Percentiles rank a stretch among this genome's conserved stretches.
phyloP scores from a whole-genome alignment of 2,888 invertebrate species.

The Calliopum simillimum region DNA sequence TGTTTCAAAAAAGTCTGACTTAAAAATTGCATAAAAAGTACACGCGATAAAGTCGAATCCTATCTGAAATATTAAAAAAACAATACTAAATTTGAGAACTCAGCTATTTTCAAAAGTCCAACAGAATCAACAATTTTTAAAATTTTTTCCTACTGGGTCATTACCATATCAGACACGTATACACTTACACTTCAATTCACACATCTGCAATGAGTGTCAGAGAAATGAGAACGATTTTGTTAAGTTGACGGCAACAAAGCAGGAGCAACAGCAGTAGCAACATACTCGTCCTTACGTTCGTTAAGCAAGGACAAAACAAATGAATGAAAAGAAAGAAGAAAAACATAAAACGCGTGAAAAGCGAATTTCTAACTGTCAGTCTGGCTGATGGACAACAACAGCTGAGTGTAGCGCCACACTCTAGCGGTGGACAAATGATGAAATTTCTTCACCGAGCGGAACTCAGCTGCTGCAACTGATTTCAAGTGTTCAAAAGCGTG shows the following conservation, averaged over 20 bases:
- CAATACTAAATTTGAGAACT: too few species aligned
- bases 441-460: not conserved
- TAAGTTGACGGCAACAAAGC: slow-evolving; percentile 8
- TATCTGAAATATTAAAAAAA: too few species aligned
- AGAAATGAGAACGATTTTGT: slow-evolving; percentile 25
- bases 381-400: not conserved
- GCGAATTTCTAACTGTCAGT: not conserved
- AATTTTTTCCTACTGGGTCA: too few species aligned
- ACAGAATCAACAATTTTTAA: too few species aligned
- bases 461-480: slow-evolving; percentile 8
- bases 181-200: not conserved
- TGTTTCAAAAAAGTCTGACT: too few species aligned
- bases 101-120: too few species aligned
- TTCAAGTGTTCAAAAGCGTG: slow-evolving; percentile 6
- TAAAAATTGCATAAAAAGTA: too few species aligned
- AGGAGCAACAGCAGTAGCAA: not conserved
- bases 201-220: slow-evolving; percentile 5
- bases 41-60: too few species aligned
- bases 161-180: not conserved
- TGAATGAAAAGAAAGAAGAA: not conserved
- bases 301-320: not conserved
- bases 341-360: not conserved
- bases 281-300: not conserved
- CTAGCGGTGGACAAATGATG: too few species aligned
- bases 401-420: not conserved